Evolutionary conservation across 2,113 vertebrate species (phyloP).

Genomic region (Aramus guarauna): DNA sequence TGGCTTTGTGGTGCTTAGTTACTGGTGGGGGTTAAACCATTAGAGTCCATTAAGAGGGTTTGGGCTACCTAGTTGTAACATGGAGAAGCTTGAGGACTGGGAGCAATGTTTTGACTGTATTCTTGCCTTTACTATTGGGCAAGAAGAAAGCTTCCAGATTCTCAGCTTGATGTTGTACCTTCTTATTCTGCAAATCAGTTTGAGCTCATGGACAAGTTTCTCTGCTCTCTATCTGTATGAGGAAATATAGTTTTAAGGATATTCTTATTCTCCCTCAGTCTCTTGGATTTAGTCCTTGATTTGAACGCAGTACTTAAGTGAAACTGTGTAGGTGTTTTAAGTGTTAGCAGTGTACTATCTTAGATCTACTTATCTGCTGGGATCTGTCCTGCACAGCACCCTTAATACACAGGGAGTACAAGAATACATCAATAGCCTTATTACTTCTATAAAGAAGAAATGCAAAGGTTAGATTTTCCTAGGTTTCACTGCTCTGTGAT

Average conservation of each 20-base stretch:
- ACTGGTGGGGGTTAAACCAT: no score
- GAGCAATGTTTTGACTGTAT: not conserved
- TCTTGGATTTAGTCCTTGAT: not conserved
- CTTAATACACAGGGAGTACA: no score
- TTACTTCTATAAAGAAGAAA: not conserved
- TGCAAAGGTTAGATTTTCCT: not conserved
- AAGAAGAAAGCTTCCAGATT: not conserved
- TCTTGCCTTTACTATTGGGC: not conserved
- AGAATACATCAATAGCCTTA: not conserved
- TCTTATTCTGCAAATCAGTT: not conserved
- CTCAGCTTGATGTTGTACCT: not conserved
- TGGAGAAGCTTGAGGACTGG: not conserved
- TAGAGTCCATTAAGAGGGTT: not conserved
- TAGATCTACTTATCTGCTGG: no score
- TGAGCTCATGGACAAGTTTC: not conserved
- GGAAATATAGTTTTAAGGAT: not conserved
- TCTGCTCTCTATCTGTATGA: not conserved
- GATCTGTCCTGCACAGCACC: no score
- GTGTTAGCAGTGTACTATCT: no score
- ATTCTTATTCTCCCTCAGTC: not conserved
- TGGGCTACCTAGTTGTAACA: not conserved
- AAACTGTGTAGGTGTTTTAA: not conserved
- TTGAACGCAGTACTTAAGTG: not conserved
- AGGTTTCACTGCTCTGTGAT: accelerated
- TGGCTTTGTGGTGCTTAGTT: no score